A percentile compares a stretch with the other conserved stretches of the same genome.
These are phyloP conservation scores for Abscondita cerata DNA, from an alignment of 2,888 invertebrate species.

Conservation along the genomic window DNA sequence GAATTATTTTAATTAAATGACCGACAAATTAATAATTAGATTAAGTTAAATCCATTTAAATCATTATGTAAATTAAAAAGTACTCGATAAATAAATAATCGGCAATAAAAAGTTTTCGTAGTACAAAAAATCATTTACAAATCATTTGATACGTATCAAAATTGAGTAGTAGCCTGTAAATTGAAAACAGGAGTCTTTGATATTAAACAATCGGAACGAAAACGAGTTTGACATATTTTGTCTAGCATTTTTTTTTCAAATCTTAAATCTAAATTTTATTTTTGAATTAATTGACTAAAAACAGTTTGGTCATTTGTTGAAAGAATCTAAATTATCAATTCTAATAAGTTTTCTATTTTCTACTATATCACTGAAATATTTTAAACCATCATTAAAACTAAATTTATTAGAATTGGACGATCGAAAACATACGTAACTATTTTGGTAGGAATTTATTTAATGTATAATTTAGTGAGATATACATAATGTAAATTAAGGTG, in stretches of 20 bases:
- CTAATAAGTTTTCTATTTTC: too few species aligned
- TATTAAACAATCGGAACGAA: neutral
- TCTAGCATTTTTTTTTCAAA: neutral
- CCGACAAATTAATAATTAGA: constrained; percentile 54
- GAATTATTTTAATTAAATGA: constrained; percentile 56
- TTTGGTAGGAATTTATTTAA: too few species aligned
- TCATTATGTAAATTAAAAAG: constrained; percentile 52
- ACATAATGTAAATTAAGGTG: too few species aligned
- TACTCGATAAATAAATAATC: constrained; percentile 6
- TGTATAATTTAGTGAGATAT: too few species aligned
- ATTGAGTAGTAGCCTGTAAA: constrained; percentile 1
- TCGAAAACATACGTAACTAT: too few species aligned
- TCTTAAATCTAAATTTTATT: neutral
- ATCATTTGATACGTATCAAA: constrained; percentile 8
- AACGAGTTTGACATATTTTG: neutral
- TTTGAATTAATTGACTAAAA: too few species aligned
- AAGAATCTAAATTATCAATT: too few species aligned
- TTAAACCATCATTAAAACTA: too few species aligned
- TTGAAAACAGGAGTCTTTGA: neutral
- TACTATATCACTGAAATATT: too few species aligned
- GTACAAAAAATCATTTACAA: neutral
- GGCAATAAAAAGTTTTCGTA: neutral
- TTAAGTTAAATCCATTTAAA: constrained; percentile 41
- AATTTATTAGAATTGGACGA: too few species aligned
- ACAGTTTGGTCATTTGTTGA: too few species aligned